Percentiles rank a stretch among this genome's conserved stretches.
Evolutionary conservation across 2,113 vertebrate genomes (phyloP).

Genomic region (Pterocles orientalis): DNA sequence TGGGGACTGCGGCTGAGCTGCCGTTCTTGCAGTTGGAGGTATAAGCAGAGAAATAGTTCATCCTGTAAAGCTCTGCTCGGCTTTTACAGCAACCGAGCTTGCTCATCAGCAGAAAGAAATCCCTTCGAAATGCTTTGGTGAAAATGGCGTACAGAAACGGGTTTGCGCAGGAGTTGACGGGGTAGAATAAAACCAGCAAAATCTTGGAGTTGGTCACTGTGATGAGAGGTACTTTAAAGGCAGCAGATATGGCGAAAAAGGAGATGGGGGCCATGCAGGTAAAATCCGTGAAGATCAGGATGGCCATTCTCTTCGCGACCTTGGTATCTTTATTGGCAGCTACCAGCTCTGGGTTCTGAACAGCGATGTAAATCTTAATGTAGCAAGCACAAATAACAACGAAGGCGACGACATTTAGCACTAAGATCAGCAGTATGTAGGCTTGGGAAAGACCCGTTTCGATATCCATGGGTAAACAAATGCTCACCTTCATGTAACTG

Average conservation of each 20-base stretch:
- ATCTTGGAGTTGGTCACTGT: conserved; percentile 94
- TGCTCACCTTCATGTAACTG: conserved; percentile 92
- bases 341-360: conserved; percentile 84
- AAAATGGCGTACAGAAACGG: conserved; percentile 94
- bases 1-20: conserved; percentile 36
- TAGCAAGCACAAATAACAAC: conserved; percentile 88
- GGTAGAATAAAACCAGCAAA: conserved; percentile 92
- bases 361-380: conserved; percentile 86
- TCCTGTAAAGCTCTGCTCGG: conserved; percentile 77
- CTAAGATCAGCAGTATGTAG: conserved; percentile 85
- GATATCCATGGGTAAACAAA: conserved; percentile 95
- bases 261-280: conserved; percentile 94
- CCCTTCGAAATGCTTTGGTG: conserved; percentile 88
- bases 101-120: conserved; percentile 84
- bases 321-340: conserved; percentile 86
- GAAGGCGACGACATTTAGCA: conserved; percentile 86
- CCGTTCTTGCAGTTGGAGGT: conserved; percentile 71
- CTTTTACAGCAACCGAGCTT: conserved; percentile 81
- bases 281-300: conserved; percentile 95
- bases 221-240: conserved; percentile 89
- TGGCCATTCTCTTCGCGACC: conserved; percentile 91
- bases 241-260: conserved; percentile 93
- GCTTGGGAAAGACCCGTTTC: conserved; percentile 82
- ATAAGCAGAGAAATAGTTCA: conserved; percentile 76
- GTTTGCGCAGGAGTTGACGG: conserved; percentile 93